phyloP scores from a whole-genome alignment of 2,888 invertebrate species.

The Odiellus spinosus region DNA sequence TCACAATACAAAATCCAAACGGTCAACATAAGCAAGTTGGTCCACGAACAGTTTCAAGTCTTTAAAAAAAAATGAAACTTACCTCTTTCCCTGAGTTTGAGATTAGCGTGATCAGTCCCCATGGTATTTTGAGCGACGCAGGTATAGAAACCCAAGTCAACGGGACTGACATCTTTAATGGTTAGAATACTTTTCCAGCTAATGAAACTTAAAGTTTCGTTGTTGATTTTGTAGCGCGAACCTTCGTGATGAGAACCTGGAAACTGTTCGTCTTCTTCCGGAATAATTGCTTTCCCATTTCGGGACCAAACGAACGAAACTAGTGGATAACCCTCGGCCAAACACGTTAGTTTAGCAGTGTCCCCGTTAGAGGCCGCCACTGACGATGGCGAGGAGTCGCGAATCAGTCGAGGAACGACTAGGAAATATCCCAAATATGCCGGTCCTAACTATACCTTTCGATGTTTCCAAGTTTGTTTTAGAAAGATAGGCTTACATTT shows the following conservation, averaged over 20 bases:
- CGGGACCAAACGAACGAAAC: constrained; percentile 72
- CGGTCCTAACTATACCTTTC: too few relatives aligned
- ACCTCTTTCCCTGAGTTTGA: constrained; percentile 58
- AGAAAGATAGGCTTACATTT: constrained; percentile 86
- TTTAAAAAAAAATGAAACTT: constrained; percentile 6
- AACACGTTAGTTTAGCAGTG: constrained; percentile 43
- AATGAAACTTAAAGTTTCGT: constrained; percentile 48
- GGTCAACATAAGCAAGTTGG: too few relatives aligned
- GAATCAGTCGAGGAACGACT: too few relatives aligned
- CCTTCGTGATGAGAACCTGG: constrained; percentile 41
- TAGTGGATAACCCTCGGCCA: constrained; percentile 62
- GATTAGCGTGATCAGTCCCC: constrained; percentile 60
- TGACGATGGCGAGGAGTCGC: constrained; percentile 11
- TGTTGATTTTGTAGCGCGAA: constrained; percentile 59
- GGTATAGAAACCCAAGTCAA: constrained; percentile 78
- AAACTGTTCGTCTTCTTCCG: constrained; percentile 2
- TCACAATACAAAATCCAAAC: too few relatives aligned
- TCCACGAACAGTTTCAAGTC: too few relatives aligned
- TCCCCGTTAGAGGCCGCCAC: constrained; percentile 66
- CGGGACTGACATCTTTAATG: constrained; percentile 58
- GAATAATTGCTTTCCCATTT: constrained; percentile 46
- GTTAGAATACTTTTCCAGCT: constrained; percentile 64
- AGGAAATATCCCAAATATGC: too few relatives aligned
- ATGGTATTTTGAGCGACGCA: constrained; percentile 74
- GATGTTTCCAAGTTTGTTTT: too few relatives aligned